Conservation (phyloP, 1,140 invertebrate species). For the Euwallacea fornicatus region DNA sequence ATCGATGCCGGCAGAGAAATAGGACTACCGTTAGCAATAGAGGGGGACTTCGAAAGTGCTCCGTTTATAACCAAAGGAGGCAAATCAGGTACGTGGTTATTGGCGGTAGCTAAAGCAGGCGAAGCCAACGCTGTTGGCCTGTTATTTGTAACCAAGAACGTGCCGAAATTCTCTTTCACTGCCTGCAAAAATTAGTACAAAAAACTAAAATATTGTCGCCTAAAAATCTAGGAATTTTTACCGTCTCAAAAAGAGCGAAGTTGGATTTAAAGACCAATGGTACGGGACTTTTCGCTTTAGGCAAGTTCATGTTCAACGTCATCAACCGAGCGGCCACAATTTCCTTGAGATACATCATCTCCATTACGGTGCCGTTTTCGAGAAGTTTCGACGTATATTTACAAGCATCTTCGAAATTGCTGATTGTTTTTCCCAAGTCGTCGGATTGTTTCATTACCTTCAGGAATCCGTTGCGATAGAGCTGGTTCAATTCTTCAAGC, state of each 20-base stretch:
- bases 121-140: not conserved
- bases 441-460: conserved; percentile 68
- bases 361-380: conserved; percentile 78
- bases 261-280: conserved; percentile 83
- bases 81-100: conserved; percentile 29
- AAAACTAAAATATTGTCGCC: not conserved
- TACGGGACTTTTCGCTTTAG: conserved; percentile 75
- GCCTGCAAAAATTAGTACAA: conserved; percentile 7
- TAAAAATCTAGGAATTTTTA: not conserved
- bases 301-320: conserved; percentile 76
- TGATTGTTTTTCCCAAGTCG: conserved; percentile 68
- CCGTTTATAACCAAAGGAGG: conserved; percentile 44
- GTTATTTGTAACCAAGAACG: conserved; percentile 64
- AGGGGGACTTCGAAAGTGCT: conserved; percentile 24
- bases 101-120: conserved; percentile 11
- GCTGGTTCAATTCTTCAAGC: conserved; percentile 72
- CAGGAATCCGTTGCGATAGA: conserved; percentile 83
- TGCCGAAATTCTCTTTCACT: conserved; percentile 70
- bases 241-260: conserved; percentile 73
- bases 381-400: conserved; percentile 78
- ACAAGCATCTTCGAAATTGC: conserved; percentile 73
- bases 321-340: conserved; percentile 73
- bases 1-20: conserved; percentile 68
- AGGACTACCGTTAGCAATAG: conserved; percentile 56
- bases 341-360: conserved; percentile 79